Evolutionary conservation across 2,113 vertebrate genomes (phyloP).

Genomic region (Prunella fulvescens): DNA sequence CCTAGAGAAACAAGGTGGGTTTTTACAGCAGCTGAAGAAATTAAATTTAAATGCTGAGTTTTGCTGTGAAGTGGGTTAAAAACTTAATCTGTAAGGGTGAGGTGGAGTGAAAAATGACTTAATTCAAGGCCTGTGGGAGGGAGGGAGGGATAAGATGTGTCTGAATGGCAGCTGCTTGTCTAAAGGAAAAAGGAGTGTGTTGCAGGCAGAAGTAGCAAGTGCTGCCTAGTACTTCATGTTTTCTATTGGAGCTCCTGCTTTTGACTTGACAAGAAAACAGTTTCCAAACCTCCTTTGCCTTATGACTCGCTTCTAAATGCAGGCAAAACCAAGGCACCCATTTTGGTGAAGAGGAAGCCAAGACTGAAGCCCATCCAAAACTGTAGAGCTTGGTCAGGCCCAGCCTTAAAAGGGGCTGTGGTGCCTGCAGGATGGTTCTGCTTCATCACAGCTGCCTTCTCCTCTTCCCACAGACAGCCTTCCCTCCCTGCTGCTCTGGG

Average conservation of each 20-base stretch:
- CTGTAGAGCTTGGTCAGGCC: neutral
- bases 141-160: neutral
- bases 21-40: neutral
- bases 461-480: neutral
- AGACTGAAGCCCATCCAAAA: neutral
- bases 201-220: neutral
- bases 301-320: neutral
- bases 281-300: neutral
- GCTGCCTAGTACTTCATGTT: neutral
- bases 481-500: neutral
- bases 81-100: neutral
- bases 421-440: neutral
- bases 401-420: rapidly evolving
- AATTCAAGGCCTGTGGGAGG: neutral
- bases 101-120: neutral
- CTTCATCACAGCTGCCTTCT: neutral
- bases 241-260: neutral
- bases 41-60: neutral
- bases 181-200: neutral
- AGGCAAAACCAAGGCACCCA: neutral
- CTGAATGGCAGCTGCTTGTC: neutral
- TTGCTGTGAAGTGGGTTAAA: neutral
- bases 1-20: neutral
- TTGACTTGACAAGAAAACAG: neutral
- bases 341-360: neutral